Evolutionary conservation across 2,113 vertebrate genomes (phyloP), one percentile per base, ranked within the genome.

Genomic region (Helogale parvula): DNA sequence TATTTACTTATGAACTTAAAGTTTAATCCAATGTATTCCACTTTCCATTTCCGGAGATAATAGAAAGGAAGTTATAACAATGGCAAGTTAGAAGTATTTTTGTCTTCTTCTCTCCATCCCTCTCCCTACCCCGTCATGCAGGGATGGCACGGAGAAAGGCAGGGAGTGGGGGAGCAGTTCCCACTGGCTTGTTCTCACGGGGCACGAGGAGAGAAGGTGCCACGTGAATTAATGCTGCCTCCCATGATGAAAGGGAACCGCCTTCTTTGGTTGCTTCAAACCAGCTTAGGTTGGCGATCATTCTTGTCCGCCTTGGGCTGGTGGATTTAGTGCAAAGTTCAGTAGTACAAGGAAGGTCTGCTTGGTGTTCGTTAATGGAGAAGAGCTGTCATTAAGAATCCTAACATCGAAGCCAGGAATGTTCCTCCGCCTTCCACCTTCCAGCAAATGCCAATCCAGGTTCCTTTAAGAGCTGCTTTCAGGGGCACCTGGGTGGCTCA

Each of bases 131-230:
- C 7, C 17, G 16, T 50, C 19, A 1, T 5, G 0, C 17, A 54
- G 80, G 76, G 27, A 23, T 27, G 83, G 54, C 21, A 5, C 1
- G 12, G 31, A 29, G 14, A 31, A 50, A 31, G 35, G 14, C 23
- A 38, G 6, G 27, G 10, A 60, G 50, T 14, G 8, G 3, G 10
- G 21, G 41, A 31, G 8, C 31, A 23, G n/a, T 27, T 27, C n/a
- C 29, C 11, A 71, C 29, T 2, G 14, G 31, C 25, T 3, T 0
- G 0, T 38, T 66, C 4, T 74, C 13, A 7, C 5, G 10, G 81
- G 35, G 66, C 50, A 50, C 90, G 19, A 21, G 31, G 35, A 16
- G 31, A 38, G n/a, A 31, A 88, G 77, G 8, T 35, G 47, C 41
- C 17, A 35, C 14, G 16, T 14, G 11, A 82, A 87, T 19, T 10